Evolutionary conservation across 2,797 vertebrate species (phyloP).

Genomic region (Threskiornis aethiopicus): DNA sequence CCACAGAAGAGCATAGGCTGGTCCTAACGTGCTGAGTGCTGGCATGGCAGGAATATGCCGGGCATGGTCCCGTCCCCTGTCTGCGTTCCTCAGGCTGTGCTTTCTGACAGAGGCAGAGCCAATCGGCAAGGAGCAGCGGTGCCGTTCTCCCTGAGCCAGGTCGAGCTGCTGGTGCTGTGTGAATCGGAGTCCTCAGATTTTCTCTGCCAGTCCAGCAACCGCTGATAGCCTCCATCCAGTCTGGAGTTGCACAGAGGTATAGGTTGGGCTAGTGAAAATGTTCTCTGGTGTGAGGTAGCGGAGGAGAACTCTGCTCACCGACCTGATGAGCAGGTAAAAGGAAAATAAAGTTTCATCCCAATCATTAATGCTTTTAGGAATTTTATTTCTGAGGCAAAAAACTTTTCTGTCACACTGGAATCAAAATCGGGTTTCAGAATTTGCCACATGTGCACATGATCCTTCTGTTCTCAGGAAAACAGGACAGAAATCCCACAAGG

Average conservation of each 20-base stretch:
- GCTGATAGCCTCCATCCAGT: neutral
- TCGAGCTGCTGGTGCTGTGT: neutral
- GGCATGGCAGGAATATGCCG: neutral
- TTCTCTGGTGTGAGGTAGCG: neutral
- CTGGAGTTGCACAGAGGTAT: neutral
- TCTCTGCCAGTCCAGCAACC: neutral
- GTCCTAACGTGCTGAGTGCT: neutral
- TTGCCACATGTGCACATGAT: fast-evolving
- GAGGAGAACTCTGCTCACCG: neutral
- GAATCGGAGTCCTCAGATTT: neutral
- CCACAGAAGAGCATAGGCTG: neutral
- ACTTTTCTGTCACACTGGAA: neutral
- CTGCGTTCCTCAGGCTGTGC: neutral
- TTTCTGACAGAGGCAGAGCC: neutral
- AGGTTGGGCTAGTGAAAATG: neutral
- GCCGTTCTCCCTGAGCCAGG: neutral
- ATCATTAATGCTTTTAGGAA: neutral
- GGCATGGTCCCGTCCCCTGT: neutral
- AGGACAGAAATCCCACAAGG: neutral
- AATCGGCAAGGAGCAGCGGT: fast-evolving
- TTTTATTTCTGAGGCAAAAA: neutral
- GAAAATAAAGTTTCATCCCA: neutral
- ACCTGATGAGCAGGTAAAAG: neutral
- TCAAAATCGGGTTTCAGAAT: neutral
- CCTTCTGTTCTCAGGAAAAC: neutral